Conservation (phyloP, 2,113 vertebrate species). For the Beaufortia kweichowensis region DNA sequence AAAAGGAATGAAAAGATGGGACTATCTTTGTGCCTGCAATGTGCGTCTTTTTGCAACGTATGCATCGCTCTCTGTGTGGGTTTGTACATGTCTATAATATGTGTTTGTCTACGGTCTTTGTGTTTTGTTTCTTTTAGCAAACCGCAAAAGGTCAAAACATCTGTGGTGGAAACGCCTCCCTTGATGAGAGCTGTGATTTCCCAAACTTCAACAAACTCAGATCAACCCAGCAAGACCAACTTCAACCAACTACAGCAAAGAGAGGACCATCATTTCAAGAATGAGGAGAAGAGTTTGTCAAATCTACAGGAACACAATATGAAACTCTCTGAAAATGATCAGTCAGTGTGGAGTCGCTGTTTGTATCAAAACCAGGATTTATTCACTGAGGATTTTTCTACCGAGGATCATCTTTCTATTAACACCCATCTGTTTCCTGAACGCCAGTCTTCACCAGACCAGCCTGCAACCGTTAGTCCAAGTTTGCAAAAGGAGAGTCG, state of each 20-base stretch:
- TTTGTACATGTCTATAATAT: slow-evolving; percentile 9
- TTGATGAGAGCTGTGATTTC: slow-evolving; percentile 52
- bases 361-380: slow-evolving; percentile 1
- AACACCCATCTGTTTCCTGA: slow-evolving; percentile 25
- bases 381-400: slow-evolving; percentile 15
- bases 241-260: background rate
- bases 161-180: slow-evolving; percentile 44
- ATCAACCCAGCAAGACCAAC: slow-evolving; percentile 9
- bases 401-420: background rate
- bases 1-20: slow-evolving; percentile 17
- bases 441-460: slow-evolving; percentile 4
- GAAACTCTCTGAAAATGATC: slow-evolving; percentile 11
- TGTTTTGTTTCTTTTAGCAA: slow-evolving; percentile 42
- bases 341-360: slow-evolving; percentile 9
- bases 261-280: slow-evolving; percentile 2
- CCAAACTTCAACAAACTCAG: slow-evolving; percentile 12
- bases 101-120: slow-evolving; percentile 37
- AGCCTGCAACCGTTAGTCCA: background rate
- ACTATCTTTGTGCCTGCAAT: background rate
- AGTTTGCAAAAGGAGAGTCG: background rate
- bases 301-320: slow-evolving; percentile 21
- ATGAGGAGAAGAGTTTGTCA: slow-evolving; percentile 7
- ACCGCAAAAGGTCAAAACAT: slow-evolving; percentile 50
- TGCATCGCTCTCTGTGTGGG: slow-evolving; percentile 12
- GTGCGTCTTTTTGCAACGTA: slow-evolving; percentile 16